These are phyloP conservation scores for Paradoxurus hermaphroditus DNA, from an alignment of 2,113 vertebrate species.

Conservation along the genomic window DNA sequence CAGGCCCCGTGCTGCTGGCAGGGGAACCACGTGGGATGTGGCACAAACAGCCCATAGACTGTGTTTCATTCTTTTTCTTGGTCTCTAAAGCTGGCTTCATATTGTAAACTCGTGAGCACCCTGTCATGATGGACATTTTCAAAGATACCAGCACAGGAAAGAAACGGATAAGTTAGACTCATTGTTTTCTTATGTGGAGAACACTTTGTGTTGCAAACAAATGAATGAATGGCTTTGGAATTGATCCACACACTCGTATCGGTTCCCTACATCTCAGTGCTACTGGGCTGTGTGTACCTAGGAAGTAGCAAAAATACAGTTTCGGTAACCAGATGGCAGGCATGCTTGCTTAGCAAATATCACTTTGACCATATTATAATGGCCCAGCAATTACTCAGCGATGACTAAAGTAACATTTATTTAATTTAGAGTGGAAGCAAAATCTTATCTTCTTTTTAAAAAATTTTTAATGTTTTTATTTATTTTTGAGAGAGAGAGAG, in stretches of 20 bases:
- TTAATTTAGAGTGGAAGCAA: constrained; percentile 63
- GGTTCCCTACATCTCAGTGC: constrained; percentile 17
- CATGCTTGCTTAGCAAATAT: constrained; percentile 72
- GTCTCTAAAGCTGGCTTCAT: not conserved
- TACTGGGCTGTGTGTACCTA: constrained; percentile 57
- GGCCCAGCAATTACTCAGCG: constrained; percentile 13
- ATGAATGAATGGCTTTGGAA: constrained; percentile 32
- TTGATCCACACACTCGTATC: constrained; percentile 43
- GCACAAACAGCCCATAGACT: not conserved
- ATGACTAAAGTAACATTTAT: constrained; percentile 72
- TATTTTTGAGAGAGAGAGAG: no score
- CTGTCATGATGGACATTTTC: not conserved
- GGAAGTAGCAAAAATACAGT: constrained; percentile 56
- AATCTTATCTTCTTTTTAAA: constrained; percentile 71
- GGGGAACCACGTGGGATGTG: not conserved
- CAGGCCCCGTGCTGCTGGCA: not conserved
- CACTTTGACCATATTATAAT: constrained; percentile 69
- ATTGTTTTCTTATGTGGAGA: constrained; percentile 35
- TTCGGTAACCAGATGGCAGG: constrained; percentile 76
- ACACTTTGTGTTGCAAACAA: constrained; percentile 53
- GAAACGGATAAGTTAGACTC: not conserved
- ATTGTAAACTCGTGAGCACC: not conserved
- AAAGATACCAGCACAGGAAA: constrained; percentile 44
- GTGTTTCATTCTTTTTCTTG: not conserved
- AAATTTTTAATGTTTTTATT: no score